Percentiles rank a stretch among this genome's conserved stretches.
phyloP scores from a whole-genome alignment of 2,888 invertebrate species.

The Drosophila macrospina region DNA sequence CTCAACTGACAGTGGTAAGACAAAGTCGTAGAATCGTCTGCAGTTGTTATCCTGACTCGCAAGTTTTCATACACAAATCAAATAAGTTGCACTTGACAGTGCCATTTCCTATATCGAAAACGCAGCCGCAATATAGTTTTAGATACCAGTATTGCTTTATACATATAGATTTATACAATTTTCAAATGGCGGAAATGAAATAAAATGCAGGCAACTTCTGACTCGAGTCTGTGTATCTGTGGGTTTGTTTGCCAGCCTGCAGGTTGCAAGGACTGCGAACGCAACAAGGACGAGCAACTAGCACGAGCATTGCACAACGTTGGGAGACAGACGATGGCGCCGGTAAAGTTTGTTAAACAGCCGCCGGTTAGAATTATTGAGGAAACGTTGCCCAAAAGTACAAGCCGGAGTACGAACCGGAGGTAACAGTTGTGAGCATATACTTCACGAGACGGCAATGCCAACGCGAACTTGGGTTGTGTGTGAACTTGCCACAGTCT shows the following conservation, averaged over 20 bases:
- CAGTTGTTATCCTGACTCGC: constrained; percentile 1
- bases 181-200: constrained; percentile 51
- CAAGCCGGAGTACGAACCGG: constrained; percentile 24
- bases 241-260: constrained; percentile 35
- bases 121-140: constrained; percentile 19
- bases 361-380: constrained; percentile 62
- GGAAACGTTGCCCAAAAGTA: constrained; percentile 44
- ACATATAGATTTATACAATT: constrained; percentile 20
- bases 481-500: constrained; percentile 12
- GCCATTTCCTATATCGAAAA: constrained; percentile 35
- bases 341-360: constrained; percentile 61
- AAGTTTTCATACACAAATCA: constrained; percentile 42
- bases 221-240: constrained; percentile 1
- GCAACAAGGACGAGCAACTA: constrained; percentile 11
- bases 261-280: constrained; percentile 33
- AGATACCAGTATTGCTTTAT: constrained; percentile 32
- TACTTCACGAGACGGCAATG: constrained; percentile 19
- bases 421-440: constrained; percentile 45
- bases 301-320: constrained; percentile 11
- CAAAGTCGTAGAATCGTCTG: background rate
- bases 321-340: constrained; percentile 24
- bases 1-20: constrained; percentile 7
- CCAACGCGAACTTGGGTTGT: constrained; percentile 14
- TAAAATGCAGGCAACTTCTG: constrained; percentile 37
- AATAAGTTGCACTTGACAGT: constrained; percentile 45